These are phyloP conservation scores for Drosophila mauritiana DNA, from an alignment of 1,140 invertebrate species.

Conservation along the genomic window DNA sequence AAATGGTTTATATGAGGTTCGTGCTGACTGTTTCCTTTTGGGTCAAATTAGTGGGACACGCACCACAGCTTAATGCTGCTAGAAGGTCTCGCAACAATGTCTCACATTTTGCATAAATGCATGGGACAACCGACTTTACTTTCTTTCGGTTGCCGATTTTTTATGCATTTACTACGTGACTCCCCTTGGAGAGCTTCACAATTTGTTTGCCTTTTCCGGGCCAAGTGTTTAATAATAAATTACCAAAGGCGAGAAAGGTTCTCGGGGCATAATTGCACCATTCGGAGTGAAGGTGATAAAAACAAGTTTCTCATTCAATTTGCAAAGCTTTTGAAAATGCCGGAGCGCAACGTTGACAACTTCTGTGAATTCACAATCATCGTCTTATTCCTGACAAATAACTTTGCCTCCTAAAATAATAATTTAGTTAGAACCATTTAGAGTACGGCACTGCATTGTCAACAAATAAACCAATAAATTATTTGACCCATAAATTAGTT, in stretches of 20 bases:
- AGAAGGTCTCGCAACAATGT: slow-evolving; percentile 34
- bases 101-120: slow-evolving; percentile 69
- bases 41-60: slow-evolving; percentile 68
- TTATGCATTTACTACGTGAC: slow-evolving; percentile 75
- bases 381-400: too few species aligned
- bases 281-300: slow-evolving; percentile 14
- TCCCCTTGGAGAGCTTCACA: slow-evolving; percentile 7
- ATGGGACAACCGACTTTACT: slow-evolving; percentile 40
- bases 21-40: slow-evolving; percentile 51
- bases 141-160: slow-evolving; percentile 61
- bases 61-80: slow-evolving; percentile 48
- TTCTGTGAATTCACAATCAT: too few species aligned
- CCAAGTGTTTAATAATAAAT: slow-evolving; percentile 75
- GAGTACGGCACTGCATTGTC: too few species aligned
- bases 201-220: slow-evolving; percentile 39
- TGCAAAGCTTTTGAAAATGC: not conserved
- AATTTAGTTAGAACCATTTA: too few species aligned
- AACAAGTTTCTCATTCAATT: slow-evolving; percentile 6
- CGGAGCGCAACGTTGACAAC: not conserved
- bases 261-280: slow-evolving; percentile 11
- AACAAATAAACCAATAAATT: too few species aligned
- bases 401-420: too few species aligned
- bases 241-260: slow-evolving; percentile 25
- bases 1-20: slow-evolving; percentile 69
- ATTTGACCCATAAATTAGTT: too few species aligned